Base-by-base conservation (phyloP, 1,140 invertebrate genomes). In the Reticulitermes speratus region DNA sequence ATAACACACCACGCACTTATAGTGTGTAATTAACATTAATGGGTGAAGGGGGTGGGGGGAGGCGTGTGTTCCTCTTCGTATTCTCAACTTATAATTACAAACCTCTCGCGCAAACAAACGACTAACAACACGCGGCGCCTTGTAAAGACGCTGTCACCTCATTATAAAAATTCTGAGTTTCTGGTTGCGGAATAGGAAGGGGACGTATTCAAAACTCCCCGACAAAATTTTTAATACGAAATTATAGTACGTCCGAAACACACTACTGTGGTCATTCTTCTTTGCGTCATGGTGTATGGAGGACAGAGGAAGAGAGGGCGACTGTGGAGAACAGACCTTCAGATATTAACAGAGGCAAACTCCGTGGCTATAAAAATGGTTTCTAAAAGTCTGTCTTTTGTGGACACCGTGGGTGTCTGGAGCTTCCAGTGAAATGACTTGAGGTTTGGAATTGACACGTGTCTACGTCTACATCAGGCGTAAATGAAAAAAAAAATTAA, bases 111-210 rank as follows among this genome's bases (percentile, higher is more conserved):
- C 65, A 25, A 75, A 75, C 7, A 75, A 75, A 75, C n/a, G n/a
- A 30, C n/a, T 25, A 75, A 75, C 65, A 75, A 75, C n/a, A 75
- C 25, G 8, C 65, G 65, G 3, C 0, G 65, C 65, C n/a, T 75
- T 75, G 65, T 75, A 75, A 75, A 14, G 65, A 75, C 65, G 65
- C n/a, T 75, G 65, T 75, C 65, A 75, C 65, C 65, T 75, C 65
- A 75, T 75, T n/a, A 75, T 30, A 75, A 75, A 75, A 75, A 75
- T 75, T 75, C 65, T 75, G 65, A 75, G 52, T 55, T 12, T 21
- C 52, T 55, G 52, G 52, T 55, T 55, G 52, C 52, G 14, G 52
- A 21, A 16, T 21, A 75, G 65, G 25, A 30, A n/a, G 65, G 65
- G 65, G 65, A 3, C 8, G 65, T 75, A 12, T 75, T 75, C 6